These are phyloP conservation scores for Tinea trinotella DNA, from an alignment of 2,888 invertebrate genomes.

Conservation along the genomic window DNA sequence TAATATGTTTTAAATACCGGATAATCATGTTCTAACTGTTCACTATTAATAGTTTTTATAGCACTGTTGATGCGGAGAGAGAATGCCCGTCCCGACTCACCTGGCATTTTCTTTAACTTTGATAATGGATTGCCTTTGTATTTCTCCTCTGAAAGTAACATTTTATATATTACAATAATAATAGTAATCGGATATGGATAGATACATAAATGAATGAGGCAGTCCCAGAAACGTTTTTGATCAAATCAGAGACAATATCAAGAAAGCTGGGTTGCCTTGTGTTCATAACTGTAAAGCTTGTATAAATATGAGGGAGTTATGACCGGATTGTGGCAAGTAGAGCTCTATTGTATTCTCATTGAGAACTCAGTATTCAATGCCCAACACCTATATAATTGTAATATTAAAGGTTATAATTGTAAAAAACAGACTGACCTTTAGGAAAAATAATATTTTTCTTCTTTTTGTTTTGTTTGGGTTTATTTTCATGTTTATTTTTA, in stretches of 20 bases:
- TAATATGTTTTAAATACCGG: slow-evolving; percentile 41
- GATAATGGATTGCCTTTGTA: slow-evolving; percentile 58
- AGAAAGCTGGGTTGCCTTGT: too few species aligned
- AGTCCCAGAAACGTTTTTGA: too few species aligned
- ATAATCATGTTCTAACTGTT: slow-evolving; percentile 33
- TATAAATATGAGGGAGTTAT: too few species aligned
- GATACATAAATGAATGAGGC: too few species aligned
- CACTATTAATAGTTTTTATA: slow-evolving; percentile 60
- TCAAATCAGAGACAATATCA: too few species aligned
- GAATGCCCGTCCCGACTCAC: slow-evolving; percentile 76
- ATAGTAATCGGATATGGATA: too few species aligned
- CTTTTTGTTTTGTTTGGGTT: slow-evolving; percentile 3
- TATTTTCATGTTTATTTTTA: slow-evolving; percentile 27
- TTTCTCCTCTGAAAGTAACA: slow-evolving; percentile 31
- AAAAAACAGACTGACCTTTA: background rate
- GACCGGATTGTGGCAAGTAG: too few species aligned
- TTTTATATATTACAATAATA: background rate
- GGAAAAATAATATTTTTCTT: background rate
- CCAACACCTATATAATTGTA: too few species aligned
- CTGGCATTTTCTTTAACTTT: slow-evolving; percentile 70
- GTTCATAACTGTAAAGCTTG: too few species aligned
- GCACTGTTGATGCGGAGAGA: slow-evolving; percentile 76
- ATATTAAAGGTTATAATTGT: too few species aligned
- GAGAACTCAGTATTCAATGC: too few species aligned
- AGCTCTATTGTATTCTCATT: too few species aligned